Conservation (phyloP, 2,113 vertebrate genomes). For the Haplotaxodon microlepis region DNA sequence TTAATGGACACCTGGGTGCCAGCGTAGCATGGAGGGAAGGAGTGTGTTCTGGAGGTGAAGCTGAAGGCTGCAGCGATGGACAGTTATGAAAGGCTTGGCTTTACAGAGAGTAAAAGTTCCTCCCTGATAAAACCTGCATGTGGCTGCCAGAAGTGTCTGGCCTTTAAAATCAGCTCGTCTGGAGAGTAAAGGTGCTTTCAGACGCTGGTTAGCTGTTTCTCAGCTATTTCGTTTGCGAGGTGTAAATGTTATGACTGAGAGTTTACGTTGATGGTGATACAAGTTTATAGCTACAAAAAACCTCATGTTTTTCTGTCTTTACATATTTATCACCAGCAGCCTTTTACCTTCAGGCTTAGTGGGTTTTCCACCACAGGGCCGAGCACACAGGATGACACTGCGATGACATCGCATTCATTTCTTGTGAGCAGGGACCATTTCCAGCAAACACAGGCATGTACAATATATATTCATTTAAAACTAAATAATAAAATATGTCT, state of each 20-base stretch:
- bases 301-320: no score
- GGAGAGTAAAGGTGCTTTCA: neutral
- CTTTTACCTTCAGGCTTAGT: neutral
- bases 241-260: neutral
- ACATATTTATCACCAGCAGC: neutral
- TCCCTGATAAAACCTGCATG: neutral
- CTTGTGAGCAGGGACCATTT: neutral
- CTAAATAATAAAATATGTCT: neutral
- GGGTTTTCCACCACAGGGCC: neutral
- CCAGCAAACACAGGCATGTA: neutral
- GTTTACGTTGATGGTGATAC: rapidly evolving
- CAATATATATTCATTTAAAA: neutral
- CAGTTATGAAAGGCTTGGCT: conserved; percentile 13
- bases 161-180: neutral
- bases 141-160: neutral
- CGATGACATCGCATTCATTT: neutral
- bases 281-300: neutral
- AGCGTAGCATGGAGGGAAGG: neutral
- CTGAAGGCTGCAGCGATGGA: neutral
- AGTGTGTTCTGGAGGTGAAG: conserved; percentile 14
- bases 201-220: rapidly evolving
- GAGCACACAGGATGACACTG: rapidly evolving
- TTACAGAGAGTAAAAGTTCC: neutral
- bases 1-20: conserved; percentile 42
- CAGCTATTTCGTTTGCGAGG: neutral